Base-by-base conservation (phyloP, 64 coral and sea anemone genomes). In the Montipora foliosa region DNA sequence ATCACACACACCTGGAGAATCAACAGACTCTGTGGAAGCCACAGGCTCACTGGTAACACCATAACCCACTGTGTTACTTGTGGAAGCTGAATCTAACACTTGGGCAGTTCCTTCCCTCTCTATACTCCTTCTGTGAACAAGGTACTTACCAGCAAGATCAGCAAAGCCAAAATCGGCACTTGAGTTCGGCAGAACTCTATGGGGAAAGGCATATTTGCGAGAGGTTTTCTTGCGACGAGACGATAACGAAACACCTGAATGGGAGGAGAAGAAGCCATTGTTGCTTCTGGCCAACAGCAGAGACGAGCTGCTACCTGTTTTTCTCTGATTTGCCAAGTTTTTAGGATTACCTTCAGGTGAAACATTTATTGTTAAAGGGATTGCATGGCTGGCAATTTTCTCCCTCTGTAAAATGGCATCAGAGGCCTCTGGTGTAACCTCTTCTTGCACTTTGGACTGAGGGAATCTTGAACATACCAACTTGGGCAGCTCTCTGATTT, bases 1-100 rank as follows among this genome's bases (percentile, higher is more conserved):
- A 44, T 86, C 82, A 72, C 82, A 86, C 12, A 86, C 11, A 44
- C 82, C 82, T 50, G 82, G 82, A 3, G 82, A 86, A n/a, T 71
- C 82, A 71, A 70, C 66, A 49, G 81, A 44, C 66, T 83, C 80
- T 45, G 57, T 21, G 11, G 11, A 53, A 10, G 5, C 17, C 10
- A 4, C n/a, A 81, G 57, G 2, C 8, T 82, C 79, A 49, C 13
- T 49, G 14, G 76, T 6, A 17, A 46, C 45, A 82, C 57, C 55
- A 62, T 58, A 82, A 1, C 53, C 25, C 3, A 20, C 55, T 44
- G 19, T 25, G 14, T 82, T 82, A 17, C 51, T 29, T 14, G 16
- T 22, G 17, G 55, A 82, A 14, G 12, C 10, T 29, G 21, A 37
- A 29, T 82, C 14, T 37, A 6, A 13, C 0, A 37, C 20, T 20